Base-by-base conservation (phyloP, 2,888 invertebrate species). In the Eustalomyia histrio region DNA sequence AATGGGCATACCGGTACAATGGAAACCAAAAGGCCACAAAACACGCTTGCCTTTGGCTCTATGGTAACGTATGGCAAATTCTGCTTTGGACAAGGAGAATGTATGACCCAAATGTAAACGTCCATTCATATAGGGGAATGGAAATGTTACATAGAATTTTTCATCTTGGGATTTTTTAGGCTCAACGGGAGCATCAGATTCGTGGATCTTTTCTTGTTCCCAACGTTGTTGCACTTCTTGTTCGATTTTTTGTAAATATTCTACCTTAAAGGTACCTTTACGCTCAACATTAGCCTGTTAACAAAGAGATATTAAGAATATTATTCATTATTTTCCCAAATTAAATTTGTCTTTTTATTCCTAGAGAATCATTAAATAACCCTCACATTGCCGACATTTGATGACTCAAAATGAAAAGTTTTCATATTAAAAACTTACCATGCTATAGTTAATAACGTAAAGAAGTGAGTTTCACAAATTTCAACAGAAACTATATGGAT, bases 61-160 rank as follows among this genome's bases (percentile, higher is more conserved):
- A 83, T 99, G 94, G 90, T 96, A 99, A 60, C 99, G 94, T 72
- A 95, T 93, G 14, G 97, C 95, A 93, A 98, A 99, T 95, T 99
- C 99, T 89, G 98, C 97, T 92, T 99, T 99, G 9, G 98, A 97
- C 60, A 99, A 89, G 4, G 98, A 96, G 92, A 99, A 99, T 14
- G 97, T 97, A 90, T 99, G 99, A 0, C 99, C 99, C 84, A 99
- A 92, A 93, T 99, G 99, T 71, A 99, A 93, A 58, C 97, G 94
- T 10, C 99, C 99, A 92, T 99, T 99, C 99, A 99, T 99, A 88
- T 99, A 99, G 0, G 99, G 99, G 91, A 95, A 99, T 0, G 99
- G 99, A 92, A 99, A 99, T 2, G 98, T 98, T 43, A 95, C 96
- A 84, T 98, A 92, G 89, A 95, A 99, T 88, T 99, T 99, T 83